Evolutionary conservation across 2,888 invertebrate species (phyloP).

Genomic region (Ornithoptera priamus): DNA sequence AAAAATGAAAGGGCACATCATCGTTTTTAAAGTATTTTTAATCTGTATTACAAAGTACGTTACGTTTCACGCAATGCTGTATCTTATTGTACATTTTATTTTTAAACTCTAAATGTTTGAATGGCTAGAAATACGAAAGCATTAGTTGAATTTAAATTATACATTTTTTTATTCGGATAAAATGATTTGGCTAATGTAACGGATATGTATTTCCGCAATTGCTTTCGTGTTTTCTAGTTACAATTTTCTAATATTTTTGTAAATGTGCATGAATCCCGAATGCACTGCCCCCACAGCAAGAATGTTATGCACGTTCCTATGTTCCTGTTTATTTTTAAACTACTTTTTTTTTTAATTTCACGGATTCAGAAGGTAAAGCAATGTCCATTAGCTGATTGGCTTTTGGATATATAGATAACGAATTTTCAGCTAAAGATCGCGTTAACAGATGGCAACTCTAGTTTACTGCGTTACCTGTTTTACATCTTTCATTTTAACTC

Average conservation of each 20-base stretch:
- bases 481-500: neutral
- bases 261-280: slow-evolving; percentile 76
- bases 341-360: slow-evolving; percentile 58
- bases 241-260: slow-evolving; percentile 53
- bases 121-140: slow-evolving; percentile 22
- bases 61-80: slow-evolving; percentile 41
- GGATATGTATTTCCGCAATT: slow-evolving; percentile 2
- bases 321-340: slow-evolving; percentile 49
- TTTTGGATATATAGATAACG: slow-evolving; percentile 53
- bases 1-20: too few species aligned
- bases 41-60: slow-evolving; percentile 25
- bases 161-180: slow-evolving; percentile 2
- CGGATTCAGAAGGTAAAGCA: slow-evolving; percentile 61
- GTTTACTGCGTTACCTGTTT: neutral
- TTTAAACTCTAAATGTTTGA: slow-evolving; percentile 40
- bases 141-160: slow-evolving; percentile 17
- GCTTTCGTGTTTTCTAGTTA: slow-evolving; percentile 40
- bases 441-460: slow-evolving; percentile 11
- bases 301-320: slow-evolving; percentile 74
- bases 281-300: slow-evolving; percentile 72
- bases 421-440: slow-evolving; percentile 25
- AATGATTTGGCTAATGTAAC: slow-evolving; percentile 19
- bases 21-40: slow-evolving; percentile 8
- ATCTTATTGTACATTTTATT: slow-evolving; percentile 41
- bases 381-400: slow-evolving; percentile 70